A percentile compares a stretch with the other conserved stretches of the same genome.
These are phyloP conservation scores for Neria commutata DNA, from an alignment of 2,888 invertebrate species.

Conservation along the genomic window DNA sequence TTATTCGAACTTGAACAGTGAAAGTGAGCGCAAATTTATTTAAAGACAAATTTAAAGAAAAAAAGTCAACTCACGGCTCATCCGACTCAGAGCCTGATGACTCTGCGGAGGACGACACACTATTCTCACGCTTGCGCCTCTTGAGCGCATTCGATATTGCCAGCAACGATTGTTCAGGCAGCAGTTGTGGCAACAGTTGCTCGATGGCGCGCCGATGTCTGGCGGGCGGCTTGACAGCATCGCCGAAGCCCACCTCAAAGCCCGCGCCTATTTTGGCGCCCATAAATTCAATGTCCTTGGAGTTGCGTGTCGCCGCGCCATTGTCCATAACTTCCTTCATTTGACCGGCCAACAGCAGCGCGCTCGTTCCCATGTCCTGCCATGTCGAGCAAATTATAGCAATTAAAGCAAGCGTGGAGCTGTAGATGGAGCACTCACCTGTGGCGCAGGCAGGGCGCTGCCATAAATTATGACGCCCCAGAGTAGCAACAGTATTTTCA, in stretches of 20 bases:
- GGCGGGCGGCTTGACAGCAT: constrained; percentile 30
- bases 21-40: not conserved
- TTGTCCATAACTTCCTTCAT: constrained; percentile 39
- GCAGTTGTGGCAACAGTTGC: no score
- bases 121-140: not conserved
- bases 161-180: no score
- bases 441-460: constrained; percentile 1
- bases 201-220: not conserved
- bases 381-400: no score
- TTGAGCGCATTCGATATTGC: constrained; percentile 2
- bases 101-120: not conserved
- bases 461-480: not conserved
- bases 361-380: constrained; percentile 32
- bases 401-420: not conserved
- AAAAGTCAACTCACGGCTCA: constrained; percentile 5
- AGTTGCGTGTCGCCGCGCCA: constrained; percentile 40
- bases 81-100: constrained; percentile 14
- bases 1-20: not conserved
- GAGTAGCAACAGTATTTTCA: no score
- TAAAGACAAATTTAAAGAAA: not conserved
- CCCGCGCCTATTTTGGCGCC: constrained; percentile 34
- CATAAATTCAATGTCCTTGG: constrained; percentile 39
- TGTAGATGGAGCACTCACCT: constrained; percentile 10
- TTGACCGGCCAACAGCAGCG: constrained; percentile 38
- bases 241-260: constrained; percentile 42